Evolutionary conservation across 2,113 vertebrate species (phyloP), one percentile per base, ranked within the genome.

Genomic region (Percina caprodes): DNA sequence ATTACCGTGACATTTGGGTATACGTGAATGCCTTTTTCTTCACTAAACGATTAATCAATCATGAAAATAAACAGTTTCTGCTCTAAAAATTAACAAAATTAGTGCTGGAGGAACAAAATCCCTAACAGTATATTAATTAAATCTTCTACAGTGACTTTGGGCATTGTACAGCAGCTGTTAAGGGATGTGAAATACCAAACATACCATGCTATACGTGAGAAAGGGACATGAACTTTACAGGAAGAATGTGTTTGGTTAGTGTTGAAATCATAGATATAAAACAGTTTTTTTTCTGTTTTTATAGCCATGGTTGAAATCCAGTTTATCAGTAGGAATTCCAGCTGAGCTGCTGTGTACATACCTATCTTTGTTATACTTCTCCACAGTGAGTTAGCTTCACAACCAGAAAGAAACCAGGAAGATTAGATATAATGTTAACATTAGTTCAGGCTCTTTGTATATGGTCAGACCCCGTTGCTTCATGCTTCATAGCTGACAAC

Each of bases 301-400:
- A 39, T 39, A 39, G 9, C 39, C 10, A 39, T 10, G 39, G 39
- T 39, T 39, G 39, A 77, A 88, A 85, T 82, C 66, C 76, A 52
- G 6, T 30, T 65, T 63, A 79, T 84, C 80, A 63, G 51, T 3
- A 35, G 51, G 60, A 55, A 80, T 82, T 59, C 60, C 62, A 59
- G 13, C 54, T 23, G 24, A 69, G 11, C 51, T 67, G 59, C 35
- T 46, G 19, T 46, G 19, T 4, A n/a, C 21, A 56, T 45, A 52
- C 10, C 45, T 23, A 2, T 35, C 66, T 77, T 68, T 55, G 35
- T 77, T 51, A 21, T 42, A 15, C 0, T 4, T 19, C 14, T 9
- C 11, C 19, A 21, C 56, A 23, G 3, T 24, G 19, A 72, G 56
- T 15, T 19, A 23, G 21, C 69, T 48, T 52, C 52, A n/a, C 18